A percentile compares a stretch with the other conserved stretches of the same genome.
Conservation (phyloP, 1,140 invertebrate genomes). For the Mya arenaria region DNA sequence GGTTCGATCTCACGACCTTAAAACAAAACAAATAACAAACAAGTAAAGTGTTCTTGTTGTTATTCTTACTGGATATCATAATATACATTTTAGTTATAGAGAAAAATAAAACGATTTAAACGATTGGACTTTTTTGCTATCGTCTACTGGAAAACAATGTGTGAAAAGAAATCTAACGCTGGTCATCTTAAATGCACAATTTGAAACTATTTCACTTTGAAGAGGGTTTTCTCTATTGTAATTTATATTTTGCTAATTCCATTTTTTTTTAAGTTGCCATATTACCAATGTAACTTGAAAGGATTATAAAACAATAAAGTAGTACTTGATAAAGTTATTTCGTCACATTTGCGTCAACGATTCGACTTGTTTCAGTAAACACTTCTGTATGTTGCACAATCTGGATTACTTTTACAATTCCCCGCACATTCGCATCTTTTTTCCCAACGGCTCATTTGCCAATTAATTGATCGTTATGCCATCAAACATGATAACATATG, state of each 20-base stretch:
- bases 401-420: not conserved
- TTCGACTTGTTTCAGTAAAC: not conserved
- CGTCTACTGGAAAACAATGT: no score
- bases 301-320: not conserved
- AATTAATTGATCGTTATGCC: not conserved
- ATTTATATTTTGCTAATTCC: not conserved
- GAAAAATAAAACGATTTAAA: no score
- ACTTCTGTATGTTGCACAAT: not conserved
- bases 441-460: not conserved
- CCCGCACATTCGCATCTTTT: not conserved
- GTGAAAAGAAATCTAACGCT: no score
- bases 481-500: constrained; percentile 18
- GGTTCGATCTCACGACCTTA: no score
- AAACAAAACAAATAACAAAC: no score
- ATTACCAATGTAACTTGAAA: not conserved
- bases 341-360: not conserved
- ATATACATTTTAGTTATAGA: no score
- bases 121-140: no score
- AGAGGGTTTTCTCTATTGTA: not conserved
- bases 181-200: no score
- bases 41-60: no score
- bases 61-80: no score
- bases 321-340: not conserved
- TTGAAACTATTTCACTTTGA: not conserved
- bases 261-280: not conserved